phyloP scores from a whole-genome alignment of 1,140 invertebrate genomes.

The Pseudomyrmex sp. region DNA sequence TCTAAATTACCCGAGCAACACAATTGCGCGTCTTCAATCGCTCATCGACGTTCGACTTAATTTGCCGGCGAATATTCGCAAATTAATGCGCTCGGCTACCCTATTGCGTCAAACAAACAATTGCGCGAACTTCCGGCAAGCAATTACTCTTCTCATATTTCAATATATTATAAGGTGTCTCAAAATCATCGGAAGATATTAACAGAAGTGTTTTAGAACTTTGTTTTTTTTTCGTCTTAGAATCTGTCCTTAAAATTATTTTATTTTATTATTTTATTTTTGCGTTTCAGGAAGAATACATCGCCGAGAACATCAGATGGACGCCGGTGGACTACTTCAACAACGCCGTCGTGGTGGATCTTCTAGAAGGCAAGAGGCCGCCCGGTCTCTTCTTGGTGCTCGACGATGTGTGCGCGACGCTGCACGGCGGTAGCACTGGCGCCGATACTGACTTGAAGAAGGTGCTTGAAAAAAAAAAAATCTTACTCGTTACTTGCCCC shows the following conservation, averaged over 20 bases:
- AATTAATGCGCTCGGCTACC: too few relatives aligned
- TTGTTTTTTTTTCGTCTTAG: not conserved
- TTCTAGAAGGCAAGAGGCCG: constrained; percentile 87
- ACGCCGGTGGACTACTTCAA: constrained; percentile 92
- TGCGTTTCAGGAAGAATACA: constrained; percentile 89
- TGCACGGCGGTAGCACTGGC: constrained; percentile 90
- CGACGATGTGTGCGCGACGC: constrained; percentile 91
- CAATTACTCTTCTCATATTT: too few relatives aligned
- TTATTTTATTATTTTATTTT: constrained; percentile 22
- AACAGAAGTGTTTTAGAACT: too few relatives aligned
- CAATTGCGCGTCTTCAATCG: not conserved
- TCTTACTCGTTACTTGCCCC: not conserved
- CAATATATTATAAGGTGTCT: too few relatives aligned
- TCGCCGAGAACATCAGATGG: constrained; percentile 91
- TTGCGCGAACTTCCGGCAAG: too few relatives aligned
- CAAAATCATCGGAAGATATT: too few relatives aligned
- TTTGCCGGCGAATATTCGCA: not conserved
- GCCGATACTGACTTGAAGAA: constrained; percentile 88
- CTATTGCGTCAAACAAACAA: too few relatives aligned
- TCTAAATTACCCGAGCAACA: constrained; percentile 21
- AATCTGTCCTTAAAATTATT: not conserved
- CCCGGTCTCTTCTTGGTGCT: constrained; percentile 89
- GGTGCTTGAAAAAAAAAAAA: constrained; percentile 74
- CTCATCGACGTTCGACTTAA: not conserved
- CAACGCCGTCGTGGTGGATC: constrained; percentile 90